A percentile compares a stretch with the other conserved stretches of the same genome.
Conservation (phyloP, 2,888 invertebrate genomes). For the Philereme transversata region DNA sequence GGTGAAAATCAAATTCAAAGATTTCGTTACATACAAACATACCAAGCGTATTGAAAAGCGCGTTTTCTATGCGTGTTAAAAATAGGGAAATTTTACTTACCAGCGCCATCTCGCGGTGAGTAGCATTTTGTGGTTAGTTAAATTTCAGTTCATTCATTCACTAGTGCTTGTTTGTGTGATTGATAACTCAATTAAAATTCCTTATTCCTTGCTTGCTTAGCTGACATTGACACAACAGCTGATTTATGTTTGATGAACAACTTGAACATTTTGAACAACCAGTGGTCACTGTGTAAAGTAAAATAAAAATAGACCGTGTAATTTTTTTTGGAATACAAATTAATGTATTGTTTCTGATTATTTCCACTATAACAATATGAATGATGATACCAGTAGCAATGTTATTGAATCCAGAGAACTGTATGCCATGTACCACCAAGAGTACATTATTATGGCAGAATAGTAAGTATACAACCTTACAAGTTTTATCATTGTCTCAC, state of each 20-base stretch:
- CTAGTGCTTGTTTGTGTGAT: background rate
- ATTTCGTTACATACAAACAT: no score
- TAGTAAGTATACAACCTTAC: constrained; percentile 87
- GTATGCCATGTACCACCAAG: constrained; percentile 91
- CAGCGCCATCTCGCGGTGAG: constrained; percentile 23
- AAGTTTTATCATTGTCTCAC: background rate
- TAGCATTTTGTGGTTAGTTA: constrained; percentile 6
- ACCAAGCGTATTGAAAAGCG: no score
- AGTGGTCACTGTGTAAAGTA: no score
- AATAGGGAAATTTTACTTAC: background rate
- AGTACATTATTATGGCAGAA: constrained; percentile 95
- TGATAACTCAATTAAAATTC: no score
- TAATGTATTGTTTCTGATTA: background rate
- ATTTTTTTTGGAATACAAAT: background rate
- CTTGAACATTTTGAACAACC: no score
- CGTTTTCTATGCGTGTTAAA: no score
- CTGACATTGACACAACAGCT: background rate
- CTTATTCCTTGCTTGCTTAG: background rate
- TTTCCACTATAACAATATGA: constrained; percentile 49
- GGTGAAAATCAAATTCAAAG: no score
- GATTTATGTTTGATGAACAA: background rate
- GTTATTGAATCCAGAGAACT: constrained; percentile 86
- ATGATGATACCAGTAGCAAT: constrained; percentile 59
- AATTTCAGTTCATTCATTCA: background rate
- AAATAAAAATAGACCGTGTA: background rate